Conservation (phyloP, 1,140 invertebrate genomes). For the Myzus persicae region DNA sequence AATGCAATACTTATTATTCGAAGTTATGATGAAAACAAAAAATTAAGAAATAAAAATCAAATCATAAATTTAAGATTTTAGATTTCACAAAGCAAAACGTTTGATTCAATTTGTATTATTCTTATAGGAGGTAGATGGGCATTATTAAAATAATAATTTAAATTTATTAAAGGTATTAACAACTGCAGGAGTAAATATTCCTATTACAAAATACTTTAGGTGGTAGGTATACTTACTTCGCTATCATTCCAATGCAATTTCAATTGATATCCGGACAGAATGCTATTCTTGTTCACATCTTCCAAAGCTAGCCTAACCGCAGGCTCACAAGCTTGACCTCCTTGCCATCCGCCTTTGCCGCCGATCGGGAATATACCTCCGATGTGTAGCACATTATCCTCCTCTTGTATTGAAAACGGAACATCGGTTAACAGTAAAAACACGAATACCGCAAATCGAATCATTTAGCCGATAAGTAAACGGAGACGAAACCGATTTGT, state of each 20-base stretch:
- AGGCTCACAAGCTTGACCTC: constrained; percentile 92
- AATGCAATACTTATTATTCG: not conserved
- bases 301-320: constrained; percentile 93
- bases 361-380: constrained; percentile 97
- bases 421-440: not conserved
- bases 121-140: not conserved
- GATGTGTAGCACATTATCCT: constrained; percentile 83
- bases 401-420: not conserved
- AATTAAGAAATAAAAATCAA: not conserved
- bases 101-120: not conserved
- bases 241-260: constrained; percentile 96
- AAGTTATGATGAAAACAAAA: not conserved
- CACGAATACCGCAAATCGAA: not conserved
- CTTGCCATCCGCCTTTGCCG: constrained; percentile 94
- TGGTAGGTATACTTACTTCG: constrained; percentile 75
- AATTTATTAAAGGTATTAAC: not conserved
- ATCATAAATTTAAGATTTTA: not conserved
- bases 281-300: constrained; percentile 92
- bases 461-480: constrained; percentile 12
- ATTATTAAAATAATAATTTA: not conserved
- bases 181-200: not conserved
- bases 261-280: constrained; percentile 91
- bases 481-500: not conserved
- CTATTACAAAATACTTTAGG: not conserved
- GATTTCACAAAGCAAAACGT: not conserved